Evolutionary conservation across 2,888 invertebrate genomes (phyloP), one percentile per base, ranked within the genome.

Genomic region (Drosophila koepferae): DNA sequence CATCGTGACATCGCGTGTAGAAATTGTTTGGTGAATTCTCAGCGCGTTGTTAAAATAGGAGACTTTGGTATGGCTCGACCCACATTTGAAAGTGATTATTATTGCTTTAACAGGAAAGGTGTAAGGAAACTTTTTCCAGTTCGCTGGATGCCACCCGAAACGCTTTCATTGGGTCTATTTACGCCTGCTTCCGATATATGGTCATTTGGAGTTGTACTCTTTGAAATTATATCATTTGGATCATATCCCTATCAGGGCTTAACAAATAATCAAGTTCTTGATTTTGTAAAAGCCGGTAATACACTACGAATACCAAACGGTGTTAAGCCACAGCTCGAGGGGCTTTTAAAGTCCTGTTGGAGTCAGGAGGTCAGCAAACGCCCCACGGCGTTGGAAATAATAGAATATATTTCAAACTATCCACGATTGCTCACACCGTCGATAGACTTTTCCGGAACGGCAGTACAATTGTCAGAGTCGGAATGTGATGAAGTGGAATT

Each of bases 61-160:
- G 98, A 98, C 93, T 98, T 98, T 93, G 98, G 98, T 48, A 98
- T 98, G 98, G 96, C 98, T 3, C 94, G 98, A 51, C 96, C 97
- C 0, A 97, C 97, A 92, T 97, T 96, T 92, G 97, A 98, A 86
- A 96, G 96, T 77, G 98, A 98, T 92, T 98, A 98, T 92, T 98
- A 98, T 93, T 95, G 96, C 77, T 98, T 98, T 92, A 97, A 96
- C 90, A 95, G 97, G 74, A 97, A 96, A 93, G 96, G 97, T 91
- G 96, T 97, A 96, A 71, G 86, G 4, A 82, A 82, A 48, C 74
- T 82, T 0, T 93, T 98, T 79, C 98, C 98, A 0, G 97, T 98
- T 10, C 94, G 98, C 72, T 98, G 98, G 98, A 98, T 98, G 98
- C 96, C 98, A 1, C 98, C 98, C 0, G 98, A 98, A 93, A 96